phyloP scores from a whole-genome alignment of 35 echinoderm and acorn worm genomes.

The Anneissia japonica region DNA sequence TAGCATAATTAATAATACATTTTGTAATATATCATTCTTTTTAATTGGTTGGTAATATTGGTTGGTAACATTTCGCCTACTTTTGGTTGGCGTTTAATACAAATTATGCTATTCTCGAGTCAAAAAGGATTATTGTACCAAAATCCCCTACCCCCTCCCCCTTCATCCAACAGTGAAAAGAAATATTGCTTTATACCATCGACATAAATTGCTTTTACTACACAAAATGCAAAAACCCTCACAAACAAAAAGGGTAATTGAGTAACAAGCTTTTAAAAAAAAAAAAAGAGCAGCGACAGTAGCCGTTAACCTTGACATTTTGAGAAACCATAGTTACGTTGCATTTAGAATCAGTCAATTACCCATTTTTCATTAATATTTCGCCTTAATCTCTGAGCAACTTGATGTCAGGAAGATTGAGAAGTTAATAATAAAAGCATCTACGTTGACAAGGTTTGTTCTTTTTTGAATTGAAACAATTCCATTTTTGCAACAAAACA shows the following conservation, averaged over 20 bases:
- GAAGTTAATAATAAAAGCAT: background rate
- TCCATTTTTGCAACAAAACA: background rate
- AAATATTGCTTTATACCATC: too few species aligned
- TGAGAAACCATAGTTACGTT: background rate
- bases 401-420: background rate
- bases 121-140: too few species aligned
- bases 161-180: too few species aligned
- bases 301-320: background rate
- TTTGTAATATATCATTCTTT: too few species aligned
- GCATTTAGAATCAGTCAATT: background rate
- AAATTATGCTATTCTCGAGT: too few species aligned
- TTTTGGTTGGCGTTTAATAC: too few species aligned
- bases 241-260: background rate
- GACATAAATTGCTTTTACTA: too few species aligned
- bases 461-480: background rate
- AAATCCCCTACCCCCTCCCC: too few species aligned
- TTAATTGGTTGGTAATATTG: too few species aligned
- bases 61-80: too few species aligned
- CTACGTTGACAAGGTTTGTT: background rate
- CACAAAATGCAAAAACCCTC: background rate
- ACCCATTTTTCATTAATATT: background rate
- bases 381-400: background rate
- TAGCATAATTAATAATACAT: too few species aligned
- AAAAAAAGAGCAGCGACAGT: background rate
- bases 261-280: background rate